Conservation (phyloP, 2,888 invertebrate genomes). For the Junonia oenone region DNA sequence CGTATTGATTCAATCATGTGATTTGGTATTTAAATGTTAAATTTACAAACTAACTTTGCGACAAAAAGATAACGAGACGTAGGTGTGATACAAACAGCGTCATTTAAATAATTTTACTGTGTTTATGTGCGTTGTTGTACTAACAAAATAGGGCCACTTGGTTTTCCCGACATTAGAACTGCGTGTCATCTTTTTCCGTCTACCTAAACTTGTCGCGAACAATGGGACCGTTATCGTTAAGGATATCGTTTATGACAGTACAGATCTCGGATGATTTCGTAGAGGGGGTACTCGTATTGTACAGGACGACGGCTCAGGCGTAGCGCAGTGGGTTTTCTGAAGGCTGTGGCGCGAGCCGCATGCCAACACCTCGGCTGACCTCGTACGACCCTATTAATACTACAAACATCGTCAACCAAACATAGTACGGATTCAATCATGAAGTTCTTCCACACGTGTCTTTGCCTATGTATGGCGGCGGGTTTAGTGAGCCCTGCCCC, state of each 20-base stretch:
- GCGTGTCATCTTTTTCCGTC: conserved; percentile 42
- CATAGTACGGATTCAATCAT: conserved; percentile 64
- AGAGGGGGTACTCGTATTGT: conserved; percentile 57
- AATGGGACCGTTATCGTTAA: conserved; percentile 58
- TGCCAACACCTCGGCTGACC: conserved; percentile 70
- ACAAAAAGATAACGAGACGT: background rate
- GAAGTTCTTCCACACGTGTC: conserved; percentile 57
- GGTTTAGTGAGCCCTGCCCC: conserved; percentile 46
- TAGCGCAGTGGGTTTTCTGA: conserved; percentile 76
- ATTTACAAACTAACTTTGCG: background rate
- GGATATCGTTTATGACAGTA: conserved; percentile 44
- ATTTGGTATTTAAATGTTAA: background rate
- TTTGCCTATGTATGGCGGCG: conserved; percentile 45
- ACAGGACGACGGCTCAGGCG: conserved; percentile 63
- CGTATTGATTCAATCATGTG: conserved; percentile 2
- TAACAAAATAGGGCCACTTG: conserved; percentile 35
- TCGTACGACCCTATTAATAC: conserved; percentile 76
- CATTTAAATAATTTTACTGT: conserved; percentile 3
- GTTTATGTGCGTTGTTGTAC: conserved; percentile 25
- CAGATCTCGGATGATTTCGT: conserved; percentile 30
- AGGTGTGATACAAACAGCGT: conserved; percentile 8
- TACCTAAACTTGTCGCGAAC: conserved; percentile 42
- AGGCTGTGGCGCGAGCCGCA: conserved; percentile 78
- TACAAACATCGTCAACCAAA: conserved; percentile 54
- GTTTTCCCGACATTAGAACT: conserved; percentile 55